These are phyloP conservation scores for Ornithorhynchus anatinus DNA, from an alignment of 2,113 vertebrate genomes.

Conservation along the genomic window DNA sequence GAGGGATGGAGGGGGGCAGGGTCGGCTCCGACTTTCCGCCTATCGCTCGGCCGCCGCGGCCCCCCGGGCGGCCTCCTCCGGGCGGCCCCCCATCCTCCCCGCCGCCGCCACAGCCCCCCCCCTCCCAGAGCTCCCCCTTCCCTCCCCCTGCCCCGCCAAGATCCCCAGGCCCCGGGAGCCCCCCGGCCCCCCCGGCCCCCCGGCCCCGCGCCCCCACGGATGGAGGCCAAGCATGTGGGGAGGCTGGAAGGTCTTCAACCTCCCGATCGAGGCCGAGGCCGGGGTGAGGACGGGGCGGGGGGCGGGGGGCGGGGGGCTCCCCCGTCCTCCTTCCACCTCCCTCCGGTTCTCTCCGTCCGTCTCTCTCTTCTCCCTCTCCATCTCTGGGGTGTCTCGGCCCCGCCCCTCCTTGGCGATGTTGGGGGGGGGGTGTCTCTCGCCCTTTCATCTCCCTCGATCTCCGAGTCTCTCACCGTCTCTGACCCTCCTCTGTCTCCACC, in stretches of 20 bases:
- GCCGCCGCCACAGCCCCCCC: not conserved
- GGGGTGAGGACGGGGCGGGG: too few species aligned
- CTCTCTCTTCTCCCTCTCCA: too few species aligned
- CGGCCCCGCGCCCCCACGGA: not conserved
- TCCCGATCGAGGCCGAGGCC: too few species aligned
- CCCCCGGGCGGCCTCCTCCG: not conserved
- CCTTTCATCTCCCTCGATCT: not conserved
- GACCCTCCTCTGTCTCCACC: too few species aligned
- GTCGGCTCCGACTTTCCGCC: too few species aligned
- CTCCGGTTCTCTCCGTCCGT: too few species aligned
- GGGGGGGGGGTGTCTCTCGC: too few species aligned
- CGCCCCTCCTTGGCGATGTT: not conserved
- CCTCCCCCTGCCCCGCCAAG: not conserved
- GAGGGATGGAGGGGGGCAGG: not conserved
- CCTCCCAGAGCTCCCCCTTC: not conserved
- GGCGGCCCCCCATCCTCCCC: not conserved
- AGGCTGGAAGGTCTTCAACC: conserved; percentile 40
- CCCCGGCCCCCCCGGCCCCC: not conserved
- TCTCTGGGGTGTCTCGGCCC: not conserved
- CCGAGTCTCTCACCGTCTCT: not conserved
- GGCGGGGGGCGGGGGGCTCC: too few species aligned
- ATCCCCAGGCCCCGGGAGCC: not conserved
- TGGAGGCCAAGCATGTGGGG: not conserved
- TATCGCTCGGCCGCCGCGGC: not conserved
- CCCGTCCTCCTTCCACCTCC: too few species aligned